Conservation (phyloP, 2,797 vertebrate genomes). For the Fringilla coelebs region DNA sequence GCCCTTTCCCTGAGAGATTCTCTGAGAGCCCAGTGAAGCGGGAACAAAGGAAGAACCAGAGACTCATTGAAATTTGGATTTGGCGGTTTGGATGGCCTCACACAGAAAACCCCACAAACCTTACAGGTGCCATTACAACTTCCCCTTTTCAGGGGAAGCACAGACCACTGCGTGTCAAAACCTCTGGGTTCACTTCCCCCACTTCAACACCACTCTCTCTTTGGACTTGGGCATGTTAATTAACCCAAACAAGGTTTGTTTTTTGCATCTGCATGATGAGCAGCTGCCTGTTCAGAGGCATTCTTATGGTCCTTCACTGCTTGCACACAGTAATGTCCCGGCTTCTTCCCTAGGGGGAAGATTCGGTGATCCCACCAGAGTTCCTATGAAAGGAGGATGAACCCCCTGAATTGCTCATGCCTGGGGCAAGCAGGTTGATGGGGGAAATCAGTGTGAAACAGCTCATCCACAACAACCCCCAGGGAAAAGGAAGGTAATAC, state of each 20-base stretch:
- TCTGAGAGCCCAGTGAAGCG: neutral
- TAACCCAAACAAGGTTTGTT: neutral
- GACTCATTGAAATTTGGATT: slow-evolving; percentile 1
- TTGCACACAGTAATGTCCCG: neutral
- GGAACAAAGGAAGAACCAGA: neutral
- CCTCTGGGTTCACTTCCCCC: slow-evolving; percentile 32
- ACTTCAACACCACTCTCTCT: neutral
- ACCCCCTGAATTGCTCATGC: neutral
- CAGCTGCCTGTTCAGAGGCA: neutral
- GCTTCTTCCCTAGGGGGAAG: neutral
- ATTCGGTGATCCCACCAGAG: neutral
- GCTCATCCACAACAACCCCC: neutral
- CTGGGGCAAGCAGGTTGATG: neutral
- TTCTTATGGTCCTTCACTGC: neutral
- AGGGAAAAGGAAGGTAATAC: neutral
- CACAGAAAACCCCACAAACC: neutral
- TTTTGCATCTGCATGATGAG: neutral
- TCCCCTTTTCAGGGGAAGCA: slow-evolving; percentile 54
- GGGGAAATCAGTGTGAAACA: neutral
- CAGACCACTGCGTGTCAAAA: slow-evolving; percentile 14
- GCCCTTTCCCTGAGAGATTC: neutral
- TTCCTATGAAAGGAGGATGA: neutral
- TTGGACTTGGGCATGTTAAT: neutral
- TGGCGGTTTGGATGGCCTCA: slow-evolving; percentile 34
- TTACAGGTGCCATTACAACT: slow-evolving; percentile 47